These are phyloP conservation scores for Hirtodrosophila alboralis DNA, from an alignment of 2,888 invertebrate genomes.

Conservation along the genomic window DNA sequence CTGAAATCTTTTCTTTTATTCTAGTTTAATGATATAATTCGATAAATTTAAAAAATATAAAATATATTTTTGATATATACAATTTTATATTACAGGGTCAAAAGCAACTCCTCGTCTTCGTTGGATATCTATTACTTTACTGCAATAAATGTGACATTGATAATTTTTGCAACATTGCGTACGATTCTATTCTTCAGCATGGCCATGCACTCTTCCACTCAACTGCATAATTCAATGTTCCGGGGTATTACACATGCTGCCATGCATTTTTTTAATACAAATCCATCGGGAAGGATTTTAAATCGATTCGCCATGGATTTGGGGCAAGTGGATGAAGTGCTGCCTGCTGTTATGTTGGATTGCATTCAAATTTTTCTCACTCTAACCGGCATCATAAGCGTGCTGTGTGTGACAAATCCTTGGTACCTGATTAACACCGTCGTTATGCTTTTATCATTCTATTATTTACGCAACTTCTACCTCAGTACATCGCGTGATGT, in stretches of 20 bases:
- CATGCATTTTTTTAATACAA: conserved; percentile 94
- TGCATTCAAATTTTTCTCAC: conserved; percentile 90
- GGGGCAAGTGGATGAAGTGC: conserved; percentile 85
- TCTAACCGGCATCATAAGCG: conserved; percentile 90
- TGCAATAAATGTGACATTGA: conserved; percentile 83
- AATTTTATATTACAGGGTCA: conserved; percentile 66
- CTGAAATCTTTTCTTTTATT: too few species aligned
- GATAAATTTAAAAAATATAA: too few species aligned
- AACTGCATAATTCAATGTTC: conserved; percentile 94
- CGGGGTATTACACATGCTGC: conserved; percentile 90
- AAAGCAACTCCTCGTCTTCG: conserved; percentile 61
- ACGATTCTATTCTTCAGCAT: conserved; percentile 85
- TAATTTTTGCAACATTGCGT: conserved; percentile 81
- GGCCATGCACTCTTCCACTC: conserved; percentile 90
- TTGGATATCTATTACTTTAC: conserved; percentile 85
- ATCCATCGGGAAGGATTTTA: conserved; percentile 92
- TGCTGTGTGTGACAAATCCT: conserved; percentile 90
- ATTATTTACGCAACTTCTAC: conserved; percentile 90
- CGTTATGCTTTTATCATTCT: conserved; percentile 89
- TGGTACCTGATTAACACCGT: conserved; percentile 89
- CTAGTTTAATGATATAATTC: too few species aligned
- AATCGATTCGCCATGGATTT: conserved; percentile 96
- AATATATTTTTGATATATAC: not conserved
- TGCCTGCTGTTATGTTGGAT: conserved; percentile 83
- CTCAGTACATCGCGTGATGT: conserved; percentile 91